Percentiles rank a stretch among this genome's conserved stretches.
phyloP scores from a whole-genome alignment of 2,113 vertebrate species.

The Hepsetus odoe region DNA sequence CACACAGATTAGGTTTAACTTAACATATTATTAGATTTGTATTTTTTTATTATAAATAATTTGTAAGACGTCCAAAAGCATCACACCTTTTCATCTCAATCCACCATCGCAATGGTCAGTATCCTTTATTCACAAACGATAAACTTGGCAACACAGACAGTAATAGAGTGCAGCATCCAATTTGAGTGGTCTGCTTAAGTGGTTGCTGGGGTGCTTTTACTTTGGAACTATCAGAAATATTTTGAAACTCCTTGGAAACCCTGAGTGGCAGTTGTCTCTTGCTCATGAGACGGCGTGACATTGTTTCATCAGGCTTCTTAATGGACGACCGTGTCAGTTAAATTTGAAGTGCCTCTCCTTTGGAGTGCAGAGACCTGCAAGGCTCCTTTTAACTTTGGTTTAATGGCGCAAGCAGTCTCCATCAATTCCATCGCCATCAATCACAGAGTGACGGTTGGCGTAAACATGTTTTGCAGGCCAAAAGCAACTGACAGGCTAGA shows the following conservation, averaged over 20 bases:
- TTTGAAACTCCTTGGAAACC: conserved; percentile 53
- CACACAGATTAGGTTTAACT: too few species aligned
- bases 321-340: conserved; percentile 37
- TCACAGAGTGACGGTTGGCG: conserved; percentile 27
- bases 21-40: too few species aligned
- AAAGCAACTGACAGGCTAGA: conserved; percentile 41
- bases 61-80: too few species aligned
- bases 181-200: background rate
- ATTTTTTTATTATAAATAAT: too few species aligned
- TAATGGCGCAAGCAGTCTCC: conserved; percentile 23
- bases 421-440: conserved; percentile 31
- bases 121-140: too few species aligned
- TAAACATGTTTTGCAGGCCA: conserved; percentile 35
- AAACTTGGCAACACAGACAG: too few species aligned
- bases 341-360: conserved; percentile 22
- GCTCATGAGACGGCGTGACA: conserved; percentile 1
- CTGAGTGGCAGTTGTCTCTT: conserved; percentile 26
- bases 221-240: conserved; percentile 47
- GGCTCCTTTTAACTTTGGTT: background rate
- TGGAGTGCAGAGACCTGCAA: conserved; percentile 15
- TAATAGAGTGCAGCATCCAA: too few species aligned
- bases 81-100: too few species aligned
- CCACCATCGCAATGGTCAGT: too few species aligned
- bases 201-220: conserved; percentile 17
- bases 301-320: conserved; percentile 32